Evolutionary conservation across 2,113 vertebrate genomes (phyloP).

Genomic region (Leuciscus idus): DNA sequence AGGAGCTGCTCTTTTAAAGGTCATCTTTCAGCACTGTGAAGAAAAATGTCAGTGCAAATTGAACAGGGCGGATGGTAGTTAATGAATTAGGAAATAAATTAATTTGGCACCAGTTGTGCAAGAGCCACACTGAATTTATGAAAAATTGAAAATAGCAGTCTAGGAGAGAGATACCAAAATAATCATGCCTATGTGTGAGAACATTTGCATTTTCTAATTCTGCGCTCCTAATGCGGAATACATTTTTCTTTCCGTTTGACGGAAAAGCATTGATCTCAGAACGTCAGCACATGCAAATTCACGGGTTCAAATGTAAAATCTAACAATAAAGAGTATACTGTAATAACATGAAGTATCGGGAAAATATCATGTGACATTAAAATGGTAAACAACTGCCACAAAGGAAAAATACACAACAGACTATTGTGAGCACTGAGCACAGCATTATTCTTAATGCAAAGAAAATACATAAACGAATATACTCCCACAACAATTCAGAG

Average conservation of each 20-base stretch:
- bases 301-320: neutral
- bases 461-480: neutral
- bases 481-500: neutral
- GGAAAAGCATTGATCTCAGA: neutral
- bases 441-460: neutral
- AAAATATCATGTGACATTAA: neutral
- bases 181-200: conserved; percentile 44
- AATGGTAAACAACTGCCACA: neutral
- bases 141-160: conserved; percentile 60
- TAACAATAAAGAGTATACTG: neutral
- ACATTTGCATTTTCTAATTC: conserved; percentile 1
- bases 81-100: conserved; percentile 83
- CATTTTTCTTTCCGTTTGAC: neutral
- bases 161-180: conserved; percentile 60
- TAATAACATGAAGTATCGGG: neutral
- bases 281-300: neutral
- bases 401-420: neutral
- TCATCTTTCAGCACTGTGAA: conserved; percentile 85
- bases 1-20: conserved; percentile 84
- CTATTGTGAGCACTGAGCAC: neutral
- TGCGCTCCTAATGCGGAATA: neutral
- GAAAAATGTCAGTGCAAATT: conserved; percentile 93
- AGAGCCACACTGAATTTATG: conserved; percentile 47
- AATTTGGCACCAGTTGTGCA: conserved; percentile 71
- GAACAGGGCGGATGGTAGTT: conserved; percentile 72